Conservation (phyloP, 2,888 invertebrate genomes). For the Patella ulyssiponensis region DNA sequence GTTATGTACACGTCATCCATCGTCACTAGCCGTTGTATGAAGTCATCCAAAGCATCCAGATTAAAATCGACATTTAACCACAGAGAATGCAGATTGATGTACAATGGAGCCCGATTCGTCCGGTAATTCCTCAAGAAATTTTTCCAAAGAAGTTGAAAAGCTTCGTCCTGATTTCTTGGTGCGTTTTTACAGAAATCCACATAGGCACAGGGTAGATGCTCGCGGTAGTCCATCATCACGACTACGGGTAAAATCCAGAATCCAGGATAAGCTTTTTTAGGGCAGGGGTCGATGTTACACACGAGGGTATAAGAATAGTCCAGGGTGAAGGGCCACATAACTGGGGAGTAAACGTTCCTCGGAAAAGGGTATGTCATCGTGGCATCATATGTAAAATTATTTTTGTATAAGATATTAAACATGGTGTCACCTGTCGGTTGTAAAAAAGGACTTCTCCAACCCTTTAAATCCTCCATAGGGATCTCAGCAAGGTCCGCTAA, state of each 20-base stretch:
- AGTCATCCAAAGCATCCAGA: conserved; percentile 63
- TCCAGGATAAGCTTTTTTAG: conserved; percentile 72
- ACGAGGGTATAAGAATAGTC: conserved; percentile 77
- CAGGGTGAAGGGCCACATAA: conserved; percentile 92
- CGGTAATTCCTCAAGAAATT: conserved; percentile 84
- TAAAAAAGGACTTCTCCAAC: conserved; percentile 63
- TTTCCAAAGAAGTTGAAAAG: conserved; percentile 76
- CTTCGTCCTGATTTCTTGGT: conserved; percentile 58
- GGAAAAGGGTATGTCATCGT: conserved; percentile 81
- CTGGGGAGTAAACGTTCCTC: conserved; percentile 87
- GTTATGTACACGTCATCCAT: conserved; percentile 65
- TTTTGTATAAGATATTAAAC: conserved; percentile 87
- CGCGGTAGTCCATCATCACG: conserved; percentile 59
- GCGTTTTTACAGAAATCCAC: conserved; percentile 64
- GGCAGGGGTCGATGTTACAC: conserved; percentile 65
- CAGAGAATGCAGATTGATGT: conserved; percentile 85
- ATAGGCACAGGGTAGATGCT: conserved; percentile 62
- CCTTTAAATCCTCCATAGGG: conserved; percentile 57
- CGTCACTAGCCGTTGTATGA: conserved; percentile 54
- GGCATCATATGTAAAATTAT: conserved; percentile 59
- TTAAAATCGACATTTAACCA: conserved; percentile 72
- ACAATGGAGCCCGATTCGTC: conserved; percentile 82
- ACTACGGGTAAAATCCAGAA: conserved; percentile 80
- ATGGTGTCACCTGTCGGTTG: conserved; percentile 75
- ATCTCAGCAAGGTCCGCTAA: conserved; percentile 72